Evolutionary conservation across 2,113 vertebrate species (phyloP).

Genomic region (Xiphophorus hellerii): DNA sequence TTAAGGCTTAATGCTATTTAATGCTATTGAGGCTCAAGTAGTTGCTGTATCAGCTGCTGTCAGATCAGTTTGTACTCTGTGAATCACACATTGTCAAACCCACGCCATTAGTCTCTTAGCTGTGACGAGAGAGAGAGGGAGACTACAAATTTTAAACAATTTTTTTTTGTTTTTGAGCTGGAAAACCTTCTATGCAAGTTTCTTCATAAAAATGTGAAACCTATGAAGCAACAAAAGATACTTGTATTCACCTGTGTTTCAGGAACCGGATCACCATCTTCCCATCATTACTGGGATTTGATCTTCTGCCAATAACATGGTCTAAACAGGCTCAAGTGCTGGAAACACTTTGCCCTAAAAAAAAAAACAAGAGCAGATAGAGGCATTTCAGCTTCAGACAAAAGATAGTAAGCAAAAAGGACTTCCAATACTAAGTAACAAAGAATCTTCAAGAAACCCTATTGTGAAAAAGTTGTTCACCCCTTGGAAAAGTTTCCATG

Average conservation of each 20-base stretch:
- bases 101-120: conserved; percentile 44
- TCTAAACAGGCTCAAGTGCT: conserved; percentile 39
- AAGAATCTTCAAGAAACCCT: not conserved
- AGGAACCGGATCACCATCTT: conserved; percentile 63
- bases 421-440: conserved; percentile 9
- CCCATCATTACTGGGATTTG: conserved; percentile 34
- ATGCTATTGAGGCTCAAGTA: conserved; percentile 50
- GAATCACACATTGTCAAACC: conserved; percentile 61
- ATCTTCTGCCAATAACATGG: conserved; percentile 47
- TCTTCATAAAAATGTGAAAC: not conserved
- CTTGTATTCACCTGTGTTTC: conserved; percentile 60
- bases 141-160: conserved; percentile 1
- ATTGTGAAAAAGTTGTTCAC: not conserved
- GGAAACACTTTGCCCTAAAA: conserved; percentile 33
- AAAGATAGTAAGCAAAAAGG: conserved; percentile 3
- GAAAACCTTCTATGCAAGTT: not conserved
- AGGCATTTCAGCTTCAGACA: conserved; percentile 46
- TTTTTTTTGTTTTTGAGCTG: not conserved
- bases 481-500: too few species aligned
- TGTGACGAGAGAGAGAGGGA: conserved; percentile 7
- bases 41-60: conserved; percentile 58
- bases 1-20: conserved; percentile 24
- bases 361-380: conserved; percentile 34
- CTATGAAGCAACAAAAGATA: not conserved
- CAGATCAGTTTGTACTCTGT: conserved; percentile 50